A percentile compares a stretch with the other conserved stretches of the same genome.
phyloP scores from a whole-genome alignment of 2,888 invertebrate genomes.

The Sarcophaga carnaria region DNA sequence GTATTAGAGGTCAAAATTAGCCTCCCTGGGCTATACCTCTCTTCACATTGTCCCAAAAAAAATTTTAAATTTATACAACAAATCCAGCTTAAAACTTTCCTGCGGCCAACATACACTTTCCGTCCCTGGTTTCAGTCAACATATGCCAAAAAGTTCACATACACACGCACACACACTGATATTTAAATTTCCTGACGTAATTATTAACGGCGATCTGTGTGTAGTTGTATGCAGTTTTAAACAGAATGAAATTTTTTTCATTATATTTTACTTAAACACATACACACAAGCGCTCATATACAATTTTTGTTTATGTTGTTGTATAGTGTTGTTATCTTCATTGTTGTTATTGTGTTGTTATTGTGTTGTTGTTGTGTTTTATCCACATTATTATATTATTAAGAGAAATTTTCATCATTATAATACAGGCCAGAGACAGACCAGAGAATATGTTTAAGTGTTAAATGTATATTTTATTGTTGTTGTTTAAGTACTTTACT shows the following conservation, averaged over 20 bases:
- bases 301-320: not conserved
- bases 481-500: not conserved
- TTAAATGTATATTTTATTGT: conserved; percentile 32
- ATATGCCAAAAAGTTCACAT: not conserved
- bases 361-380: not conserved
- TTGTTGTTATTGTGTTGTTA: not conserved
- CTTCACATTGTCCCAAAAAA: too few relatives aligned
- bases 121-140: not conserved
- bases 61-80: too few relatives aligned
- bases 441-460: conserved; percentile 33
- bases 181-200: not conserved
- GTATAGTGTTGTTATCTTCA: not conserved
- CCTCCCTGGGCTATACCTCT: too few relatives aligned
- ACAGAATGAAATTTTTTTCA: conserved; percentile 46
- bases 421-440: conserved; percentile 8
- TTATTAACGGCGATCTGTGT: conserved; percentile 10
- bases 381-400: conserved; percentile 7
- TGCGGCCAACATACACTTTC: too few relatives aligned
- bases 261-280: not conserved
- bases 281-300: too few relatives aligned
- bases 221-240: conserved; percentile 22
- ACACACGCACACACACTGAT: not conserved
- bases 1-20: too few relatives aligned
- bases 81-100: too few relatives aligned
- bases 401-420: conserved; percentile 19